Conservation (phyloP, 2,113 vertebrate species). For the Lepus americanus region DNA sequence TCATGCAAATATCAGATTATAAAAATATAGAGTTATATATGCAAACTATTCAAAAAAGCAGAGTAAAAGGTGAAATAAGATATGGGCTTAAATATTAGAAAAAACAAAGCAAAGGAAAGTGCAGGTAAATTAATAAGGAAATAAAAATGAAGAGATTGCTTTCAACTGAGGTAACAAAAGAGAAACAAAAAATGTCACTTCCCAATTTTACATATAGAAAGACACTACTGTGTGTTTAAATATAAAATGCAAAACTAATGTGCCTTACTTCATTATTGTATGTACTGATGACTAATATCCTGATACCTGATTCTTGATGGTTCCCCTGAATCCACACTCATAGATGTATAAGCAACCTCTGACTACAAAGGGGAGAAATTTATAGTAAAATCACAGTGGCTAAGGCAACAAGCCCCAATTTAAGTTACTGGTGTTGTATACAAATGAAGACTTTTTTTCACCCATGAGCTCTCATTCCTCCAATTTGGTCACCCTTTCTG, state of each 20-base stretch:
- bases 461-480: background rate
- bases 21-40: background rate
- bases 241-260: background rate
- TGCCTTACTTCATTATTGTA: background rate
- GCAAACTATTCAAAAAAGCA: conserved; percentile 15
- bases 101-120: background rate
- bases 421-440: background rate
- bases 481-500: background rate
- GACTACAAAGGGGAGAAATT: background rate
- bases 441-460: background rate
- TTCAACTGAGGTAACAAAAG: background rate
- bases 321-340: background rate
- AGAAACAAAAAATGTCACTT: background rate
- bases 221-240: background rate
- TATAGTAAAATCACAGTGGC: background rate
- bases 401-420: background rate
- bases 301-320: background rate
- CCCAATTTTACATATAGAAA: background rate
- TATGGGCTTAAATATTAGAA: background rate
- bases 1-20: background rate
- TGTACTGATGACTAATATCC: background rate
- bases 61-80: conserved; percentile 14
- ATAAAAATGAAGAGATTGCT: background rate
- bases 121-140: background rate
- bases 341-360: background rate